These are phyloP conservation scores for Tauraco erythrolophus DNA, from an alignment of 2,113 vertebrate genomes.

Conservation along the genomic window DNA sequence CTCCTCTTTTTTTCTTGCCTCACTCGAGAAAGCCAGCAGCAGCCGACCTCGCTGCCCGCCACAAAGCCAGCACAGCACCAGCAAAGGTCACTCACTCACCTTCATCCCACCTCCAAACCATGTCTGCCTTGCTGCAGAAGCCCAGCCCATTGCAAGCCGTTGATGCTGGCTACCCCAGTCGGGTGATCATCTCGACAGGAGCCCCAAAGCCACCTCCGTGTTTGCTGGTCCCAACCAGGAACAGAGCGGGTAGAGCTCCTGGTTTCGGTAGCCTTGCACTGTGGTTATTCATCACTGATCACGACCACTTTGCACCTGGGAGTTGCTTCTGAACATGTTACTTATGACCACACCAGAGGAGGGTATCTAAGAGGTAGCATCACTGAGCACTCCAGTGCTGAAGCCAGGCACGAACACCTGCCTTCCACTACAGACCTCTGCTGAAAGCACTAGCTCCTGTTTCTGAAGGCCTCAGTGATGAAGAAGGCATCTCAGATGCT, in stretches of 20 bases:
- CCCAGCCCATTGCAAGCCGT: accelerated
- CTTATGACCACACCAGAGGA: neutral
- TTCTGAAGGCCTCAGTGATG: neutral
- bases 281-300: neutral
- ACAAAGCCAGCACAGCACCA: neutral
- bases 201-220: neutral
- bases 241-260: neutral
- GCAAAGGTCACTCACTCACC: neutral
- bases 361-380: neutral
- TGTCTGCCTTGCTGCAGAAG: neutral
- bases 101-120: neutral
- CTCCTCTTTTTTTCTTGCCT: neutral
- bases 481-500: neutral
- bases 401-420: neutral
- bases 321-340: neutral
- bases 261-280: neutral
- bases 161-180: accelerated
- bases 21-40: neutral
- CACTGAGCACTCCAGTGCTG: accelerated
- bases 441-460: neutral
- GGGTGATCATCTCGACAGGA: accelerated
- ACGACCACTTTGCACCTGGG: neutral
- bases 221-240: neutral
- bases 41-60: neutral
- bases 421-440: neutral